Evolutionary conservation across 2,888 invertebrate genomes (phyloP).

Genomic region (Temnothorax ravouxi): DNA sequence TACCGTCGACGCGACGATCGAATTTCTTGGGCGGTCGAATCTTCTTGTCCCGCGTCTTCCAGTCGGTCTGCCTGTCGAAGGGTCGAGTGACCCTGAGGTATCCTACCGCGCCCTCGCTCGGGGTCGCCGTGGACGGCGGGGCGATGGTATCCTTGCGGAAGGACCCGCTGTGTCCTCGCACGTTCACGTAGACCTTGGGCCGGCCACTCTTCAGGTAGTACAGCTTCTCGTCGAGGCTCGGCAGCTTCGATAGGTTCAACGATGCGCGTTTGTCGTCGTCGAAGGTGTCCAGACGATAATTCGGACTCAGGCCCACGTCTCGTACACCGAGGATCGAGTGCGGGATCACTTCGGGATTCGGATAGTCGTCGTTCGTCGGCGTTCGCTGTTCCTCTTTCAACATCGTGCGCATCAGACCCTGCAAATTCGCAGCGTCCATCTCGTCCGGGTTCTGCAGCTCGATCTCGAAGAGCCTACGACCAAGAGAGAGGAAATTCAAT

Average conservation of each 20-base stretch:
- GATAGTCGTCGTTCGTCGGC: conserved; percentile 67
- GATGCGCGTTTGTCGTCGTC: conserved; percentile 68
- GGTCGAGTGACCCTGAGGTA: conserved; percentile 71
- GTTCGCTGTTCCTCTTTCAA: conserved; percentile 70
- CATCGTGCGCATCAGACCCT: conserved; percentile 79
- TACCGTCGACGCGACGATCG: conserved; percentile 67
- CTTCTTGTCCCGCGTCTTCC: conserved; percentile 61
- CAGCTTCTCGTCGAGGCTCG: conserved; percentile 78
- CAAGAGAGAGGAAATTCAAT: neutral
- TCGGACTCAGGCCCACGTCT: conserved; percentile 73
- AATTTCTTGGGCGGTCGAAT: conserved; percentile 79
- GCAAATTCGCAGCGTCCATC: conserved; percentile 77
- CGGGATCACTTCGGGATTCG: conserved; percentile 80
- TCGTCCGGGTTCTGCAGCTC: conserved; percentile 79
- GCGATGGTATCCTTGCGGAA: conserved; percentile 69
- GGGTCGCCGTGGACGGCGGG: conserved; percentile 54
- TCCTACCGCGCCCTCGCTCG: conserved; percentile 67
- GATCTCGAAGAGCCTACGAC: conserved; percentile 80
- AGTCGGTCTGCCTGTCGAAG: conserved; percentile 66
- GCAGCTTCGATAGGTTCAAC: conserved; percentile 66
- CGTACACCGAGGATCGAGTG: conserved; percentile 81
- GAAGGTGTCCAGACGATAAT: conserved; percentile 67
- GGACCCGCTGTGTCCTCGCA: conserved; percentile 79
- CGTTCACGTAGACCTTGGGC: conserved; percentile 82
- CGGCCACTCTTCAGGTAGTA: conserved; percentile 81